A percentile compares a stretch with the other conserved stretches of the same genome.
Conservation (phyloP, 1,140 invertebrate species). For the Saccostrea cuccullata region DNA sequence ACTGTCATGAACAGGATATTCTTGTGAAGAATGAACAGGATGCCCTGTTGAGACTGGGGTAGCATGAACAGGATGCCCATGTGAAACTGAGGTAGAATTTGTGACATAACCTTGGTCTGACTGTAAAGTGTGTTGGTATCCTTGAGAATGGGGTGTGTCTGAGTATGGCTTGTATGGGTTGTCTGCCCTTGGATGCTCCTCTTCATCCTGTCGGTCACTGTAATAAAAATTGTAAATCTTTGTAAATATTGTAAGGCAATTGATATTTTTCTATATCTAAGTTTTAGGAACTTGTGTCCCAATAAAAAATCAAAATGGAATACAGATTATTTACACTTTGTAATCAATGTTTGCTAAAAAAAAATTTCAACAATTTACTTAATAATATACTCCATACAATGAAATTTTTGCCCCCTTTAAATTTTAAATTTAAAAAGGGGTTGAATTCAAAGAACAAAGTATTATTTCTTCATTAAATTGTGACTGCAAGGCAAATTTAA, state of each 20-base stretch:
- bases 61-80: constrained; percentile 17
- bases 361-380: no score
- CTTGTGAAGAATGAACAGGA: constrained; percentile 30
- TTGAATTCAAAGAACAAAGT: no score
- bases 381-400: neutral
- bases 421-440: no score
- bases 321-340: no score
- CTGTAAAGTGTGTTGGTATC: constrained; percentile 45
- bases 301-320: no score
- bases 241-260: no score
- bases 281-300: no score
- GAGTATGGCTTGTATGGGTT: constrained; percentile 28
- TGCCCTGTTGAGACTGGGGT: constrained; percentile 21
- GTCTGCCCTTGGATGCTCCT: constrained; percentile 55
- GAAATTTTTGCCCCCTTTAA: no score
- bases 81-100: constrained; percentile 28
- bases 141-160: constrained; percentile 52
- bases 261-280: no score
- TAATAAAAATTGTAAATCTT: neutral
- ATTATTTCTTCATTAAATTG: no score
- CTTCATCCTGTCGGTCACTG: constrained; percentile 14
- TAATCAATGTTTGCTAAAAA: no score
- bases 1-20: constrained; percentile 3
- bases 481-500: no score
- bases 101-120: constrained; percentile 27